Evolutionary conservation across 2,797 vertebrate genomes (phyloP).

Genomic region (Otolemur crassicaudatus): DNA sequence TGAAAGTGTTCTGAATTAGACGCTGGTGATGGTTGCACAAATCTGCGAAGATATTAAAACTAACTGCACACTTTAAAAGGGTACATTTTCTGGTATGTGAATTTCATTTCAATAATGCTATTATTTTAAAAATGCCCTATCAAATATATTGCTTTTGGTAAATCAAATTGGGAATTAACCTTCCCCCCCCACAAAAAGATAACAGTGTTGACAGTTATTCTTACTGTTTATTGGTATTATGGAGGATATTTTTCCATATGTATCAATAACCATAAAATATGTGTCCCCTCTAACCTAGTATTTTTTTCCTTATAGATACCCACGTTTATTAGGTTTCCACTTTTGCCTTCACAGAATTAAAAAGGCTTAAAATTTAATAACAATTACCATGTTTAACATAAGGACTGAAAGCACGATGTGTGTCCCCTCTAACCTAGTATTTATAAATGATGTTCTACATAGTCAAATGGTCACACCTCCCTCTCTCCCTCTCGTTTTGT

Average conservation of each 20-base stretch:
- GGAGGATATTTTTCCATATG: background rate
- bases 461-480: background rate
- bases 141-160: background rate
- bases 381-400: no score
- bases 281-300: background rate
- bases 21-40: background rate
- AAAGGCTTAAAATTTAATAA: no score
- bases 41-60: background rate
- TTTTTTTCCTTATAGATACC: background rate
- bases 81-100: background rate
- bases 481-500: background rate
- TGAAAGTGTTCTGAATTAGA: constrained; percentile 40
- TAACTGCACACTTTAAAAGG: background rate
- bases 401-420: no score
- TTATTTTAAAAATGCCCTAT: background rate
- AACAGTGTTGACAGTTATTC: background rate
- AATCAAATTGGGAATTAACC: background rate
- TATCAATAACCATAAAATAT: background rate
- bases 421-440: background rate
- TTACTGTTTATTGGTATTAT: background rate
- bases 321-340: no score
- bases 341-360: no score
- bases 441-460: background rate
- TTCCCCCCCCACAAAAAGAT: background rate
- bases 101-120: constrained; percentile 39